These are phyloP conservation scores for Batillaria attramentaria DNA, from an alignment of 1,140 invertebrate genomes.

Conservation along the genomic window DNA sequence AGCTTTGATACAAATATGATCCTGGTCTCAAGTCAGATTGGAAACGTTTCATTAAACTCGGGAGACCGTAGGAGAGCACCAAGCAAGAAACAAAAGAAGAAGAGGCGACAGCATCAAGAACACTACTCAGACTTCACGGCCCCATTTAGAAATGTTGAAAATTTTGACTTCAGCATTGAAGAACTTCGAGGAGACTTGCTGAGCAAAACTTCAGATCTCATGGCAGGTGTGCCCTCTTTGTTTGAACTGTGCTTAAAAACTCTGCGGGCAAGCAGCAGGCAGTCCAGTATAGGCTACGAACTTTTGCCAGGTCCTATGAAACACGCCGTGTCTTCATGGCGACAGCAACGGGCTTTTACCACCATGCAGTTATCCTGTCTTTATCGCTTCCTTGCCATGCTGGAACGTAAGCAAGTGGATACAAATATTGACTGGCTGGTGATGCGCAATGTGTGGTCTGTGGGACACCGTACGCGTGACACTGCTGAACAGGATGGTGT, in stretches of 20 bases:
- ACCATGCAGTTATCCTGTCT: conserved; percentile 18
- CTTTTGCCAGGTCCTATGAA: conserved; percentile 4
- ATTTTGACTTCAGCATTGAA: not conserved
- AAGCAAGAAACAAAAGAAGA: conserved; percentile 17
- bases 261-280: not conserved
- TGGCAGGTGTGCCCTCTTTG: not conserved
- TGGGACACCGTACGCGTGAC: too few relatives aligned
- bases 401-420: not conserved
- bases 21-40: too few relatives aligned
- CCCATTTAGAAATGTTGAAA: not conserved
- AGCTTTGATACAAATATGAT: too few relatives aligned
- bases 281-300: not conserved
- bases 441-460: not conserved
- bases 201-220: not conserved
- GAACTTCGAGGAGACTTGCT: not conserved
- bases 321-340: not conserved
- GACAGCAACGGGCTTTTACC: not conserved
- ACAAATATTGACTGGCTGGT: not conserved
- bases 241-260: conserved; percentile 6
- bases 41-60: too few relatives aligned
- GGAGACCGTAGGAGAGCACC: not conserved
- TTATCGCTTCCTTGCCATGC: not conserved
- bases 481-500: too few relatives aligned
- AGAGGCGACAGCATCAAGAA: not conserved
- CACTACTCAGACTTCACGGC: not conserved